Conservation (phyloP, 2,888 invertebrate genomes). For the Empis livida region DNA sequence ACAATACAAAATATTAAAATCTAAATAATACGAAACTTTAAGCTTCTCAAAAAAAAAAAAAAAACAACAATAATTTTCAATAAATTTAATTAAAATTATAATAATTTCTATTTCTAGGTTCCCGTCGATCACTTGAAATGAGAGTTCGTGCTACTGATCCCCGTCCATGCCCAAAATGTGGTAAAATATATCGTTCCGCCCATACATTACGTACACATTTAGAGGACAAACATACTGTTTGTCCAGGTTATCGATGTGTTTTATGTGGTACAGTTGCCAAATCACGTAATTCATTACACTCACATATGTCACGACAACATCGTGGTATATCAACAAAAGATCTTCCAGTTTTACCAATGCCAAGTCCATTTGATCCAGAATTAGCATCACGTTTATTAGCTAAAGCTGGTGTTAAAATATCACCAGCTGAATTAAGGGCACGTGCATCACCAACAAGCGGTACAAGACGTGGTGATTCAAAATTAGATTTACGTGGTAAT, state of each 20-base stretch:
- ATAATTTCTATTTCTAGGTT: slow-evolving; percentile 37
- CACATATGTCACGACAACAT: slow-evolving; percentile 89
- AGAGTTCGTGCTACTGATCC: slow-evolving; percentile 86
- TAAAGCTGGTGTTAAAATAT: slow-evolving; percentile 79
- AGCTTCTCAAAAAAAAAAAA: background rate
- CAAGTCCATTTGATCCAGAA: slow-evolving; percentile 81
- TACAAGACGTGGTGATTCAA: slow-evolving; percentile 60
- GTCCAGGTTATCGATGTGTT: slow-evolving; percentile 84
- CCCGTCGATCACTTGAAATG: slow-evolving; percentile 71
- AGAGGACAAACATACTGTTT: slow-evolving; percentile 87
- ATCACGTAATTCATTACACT: slow-evolving; percentile 81
- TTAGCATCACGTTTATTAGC: slow-evolving; percentile 73
- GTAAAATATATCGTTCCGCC: slow-evolving; percentile 83
- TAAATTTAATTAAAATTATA: slow-evolving; percentile 6
- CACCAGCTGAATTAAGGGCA: slow-evolving; percentile 68
- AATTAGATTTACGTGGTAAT: slow-evolving; percentile 56
- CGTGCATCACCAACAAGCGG: slow-evolving; percentile 73
- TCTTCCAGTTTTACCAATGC: slow-evolving; percentile 84
- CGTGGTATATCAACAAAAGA: slow-evolving; percentile 89
- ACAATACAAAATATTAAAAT: background rate
- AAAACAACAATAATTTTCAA: no score
- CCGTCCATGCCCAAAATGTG: slow-evolving; percentile 83
- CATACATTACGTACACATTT: slow-evolving; percentile 83
- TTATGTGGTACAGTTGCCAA: slow-evolving; percentile 87
- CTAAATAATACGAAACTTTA: background rate